Base-by-base conservation (phyloP, 2,797 vertebrate genomes). In the Taenioides sp. region DNA sequence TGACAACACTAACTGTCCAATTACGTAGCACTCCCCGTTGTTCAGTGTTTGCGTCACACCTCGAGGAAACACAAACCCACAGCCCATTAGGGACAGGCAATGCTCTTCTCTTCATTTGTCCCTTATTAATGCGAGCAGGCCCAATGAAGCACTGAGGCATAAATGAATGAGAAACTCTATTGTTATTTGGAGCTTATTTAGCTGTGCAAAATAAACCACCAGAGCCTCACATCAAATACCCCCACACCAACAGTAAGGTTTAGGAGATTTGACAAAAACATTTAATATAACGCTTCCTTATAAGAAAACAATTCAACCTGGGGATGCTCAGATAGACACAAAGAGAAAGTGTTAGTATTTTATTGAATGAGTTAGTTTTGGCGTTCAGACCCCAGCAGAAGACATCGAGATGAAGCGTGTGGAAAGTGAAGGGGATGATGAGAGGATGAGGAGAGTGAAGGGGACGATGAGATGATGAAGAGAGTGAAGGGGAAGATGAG, bases 31-130 rank as follows among this genome's bases (percentile, higher is more conserved):
- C 58, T 64, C 67, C 67, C 71, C 28, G 72, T 52, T 60, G 59
- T 71, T 73, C 20, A 72, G 49, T 57, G 59, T 71, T 78, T 80
- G 31, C 69, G 70, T 79, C 58, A 69, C 79, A 37, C 79, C 50
- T 73, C 34, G 20, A 69, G 67, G 71, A 55, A 65, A 76, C 17
- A 22, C 16, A 59, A 43, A 74, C 71, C 69, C 76, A 80, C 70
- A 72, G 76, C 61, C 31, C 58, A 62, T 62, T 37, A 37, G 31
- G 60, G 60, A 62, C 60, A 37, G 60, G 28, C 28, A 37, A 62
- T 10, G 34, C 31, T 62, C 31, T 10, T 25, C 28, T 62, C 18
- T 37, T 37, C 60, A 34, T 62, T 12, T 37, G 60, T 62, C 18
- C 31, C 28, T 62, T 37, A 62, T 61, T 61, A 61, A 61, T n/a